Conservation (phyloP, 2,113 vertebrate species). For the Anarhynchus alexandrinus region DNA sequence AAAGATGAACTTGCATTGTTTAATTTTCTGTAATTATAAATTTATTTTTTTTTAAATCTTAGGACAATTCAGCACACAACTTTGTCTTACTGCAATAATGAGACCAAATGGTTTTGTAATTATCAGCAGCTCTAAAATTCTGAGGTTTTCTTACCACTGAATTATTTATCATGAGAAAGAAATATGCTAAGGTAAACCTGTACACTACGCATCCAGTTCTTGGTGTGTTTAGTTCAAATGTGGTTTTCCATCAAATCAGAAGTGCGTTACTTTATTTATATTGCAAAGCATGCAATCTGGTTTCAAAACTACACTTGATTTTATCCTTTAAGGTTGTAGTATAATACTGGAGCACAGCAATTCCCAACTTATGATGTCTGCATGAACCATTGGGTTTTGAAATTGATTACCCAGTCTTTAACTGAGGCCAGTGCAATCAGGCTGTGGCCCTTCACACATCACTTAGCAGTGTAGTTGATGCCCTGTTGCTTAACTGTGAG, state of each 20-base stretch:
- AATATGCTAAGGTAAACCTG: background rate
- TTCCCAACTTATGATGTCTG: background rate
- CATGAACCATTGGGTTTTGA: background rate
- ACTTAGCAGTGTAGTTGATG: background rate
- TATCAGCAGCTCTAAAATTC: background rate
- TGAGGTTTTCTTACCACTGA: background rate
- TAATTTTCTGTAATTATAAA: background rate
- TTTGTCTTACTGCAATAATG: background rate
- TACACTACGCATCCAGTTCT: background rate
- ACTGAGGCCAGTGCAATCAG: background rate
- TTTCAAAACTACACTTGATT: background rate
- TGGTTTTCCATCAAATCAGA: background rate
- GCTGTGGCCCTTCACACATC: background rate
- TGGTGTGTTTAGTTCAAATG: background rate
- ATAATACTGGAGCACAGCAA: background rate
- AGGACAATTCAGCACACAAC: background rate
- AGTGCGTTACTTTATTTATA: background rate
- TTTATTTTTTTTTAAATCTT: background rate
- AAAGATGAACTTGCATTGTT: background rate
- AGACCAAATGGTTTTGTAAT: accelerated
- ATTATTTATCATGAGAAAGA: background rate
- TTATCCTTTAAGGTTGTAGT: background rate
- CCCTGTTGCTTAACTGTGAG: background rate
- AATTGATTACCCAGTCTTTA: background rate
- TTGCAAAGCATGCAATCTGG: background rate